These are phyloP conservation scores for Megaceryle alcyon DNA, from an alignment of 2,797 vertebrate species.

Conservation along the genomic window DNA sequence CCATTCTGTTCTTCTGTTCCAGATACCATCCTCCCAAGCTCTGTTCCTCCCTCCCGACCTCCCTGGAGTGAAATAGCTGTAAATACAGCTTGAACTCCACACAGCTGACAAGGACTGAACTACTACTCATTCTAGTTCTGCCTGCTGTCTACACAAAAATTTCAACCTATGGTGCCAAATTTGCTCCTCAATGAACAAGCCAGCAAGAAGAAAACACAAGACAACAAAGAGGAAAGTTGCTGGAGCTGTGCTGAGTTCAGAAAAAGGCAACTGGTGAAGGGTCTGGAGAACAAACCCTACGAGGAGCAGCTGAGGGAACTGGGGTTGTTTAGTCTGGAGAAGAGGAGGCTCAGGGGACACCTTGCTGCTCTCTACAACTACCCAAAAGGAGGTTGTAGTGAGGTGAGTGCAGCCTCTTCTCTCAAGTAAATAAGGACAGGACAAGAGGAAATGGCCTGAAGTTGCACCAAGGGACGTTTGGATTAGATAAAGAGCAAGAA, in stretches of 20 bases:
- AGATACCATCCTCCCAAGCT: not conserved
- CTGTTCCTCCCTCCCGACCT: not conserved
- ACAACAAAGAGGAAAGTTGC: not conserved
- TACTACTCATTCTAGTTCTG: not conserved
- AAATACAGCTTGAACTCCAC: not conserved
- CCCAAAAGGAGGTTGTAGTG: no score
- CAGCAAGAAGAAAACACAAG: not conserved
- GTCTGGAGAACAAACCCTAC: not conserved
- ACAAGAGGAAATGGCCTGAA: no score
- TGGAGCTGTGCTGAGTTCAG: no score
- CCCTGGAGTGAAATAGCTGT: not conserved
- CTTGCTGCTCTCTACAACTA: no score
- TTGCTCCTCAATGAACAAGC: not conserved
- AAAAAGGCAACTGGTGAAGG: no score
- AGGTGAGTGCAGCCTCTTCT: no score
- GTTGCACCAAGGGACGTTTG: no score
- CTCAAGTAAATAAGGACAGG: no score
- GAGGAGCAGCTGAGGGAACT: no score
- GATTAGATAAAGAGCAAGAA: no score
- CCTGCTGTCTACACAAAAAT: not conserved
- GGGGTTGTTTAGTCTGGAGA: no score
- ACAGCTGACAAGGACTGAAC: not conserved
- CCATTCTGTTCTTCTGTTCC: rapidly evolving
- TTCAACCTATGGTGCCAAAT: not conserved
- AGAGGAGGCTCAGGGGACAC: no score